phyloP scores from a whole-genome alignment of 2,113 vertebrate genomes.

The Crotalus tigris region DNA sequence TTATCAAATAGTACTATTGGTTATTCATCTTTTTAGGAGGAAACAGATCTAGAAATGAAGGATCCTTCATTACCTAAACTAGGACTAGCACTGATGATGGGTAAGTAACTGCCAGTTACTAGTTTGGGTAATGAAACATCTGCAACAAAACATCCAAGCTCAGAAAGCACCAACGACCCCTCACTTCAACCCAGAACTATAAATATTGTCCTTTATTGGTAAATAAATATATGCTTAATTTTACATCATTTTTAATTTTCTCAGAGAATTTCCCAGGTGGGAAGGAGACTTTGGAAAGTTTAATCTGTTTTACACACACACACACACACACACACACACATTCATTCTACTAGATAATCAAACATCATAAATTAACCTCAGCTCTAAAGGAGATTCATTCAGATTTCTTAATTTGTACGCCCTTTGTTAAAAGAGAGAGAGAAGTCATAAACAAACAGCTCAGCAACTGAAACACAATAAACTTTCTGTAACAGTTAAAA shows the following conservation, averaged over 20 bases:
- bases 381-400: conserved; percentile 22
- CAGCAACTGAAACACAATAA: conserved; percentile 4
- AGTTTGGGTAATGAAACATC: neutral
- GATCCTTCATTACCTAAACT: neutral
- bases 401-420: neutral
- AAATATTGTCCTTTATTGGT: neutral
- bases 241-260: neutral
- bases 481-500: neutral
- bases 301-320: neutral
- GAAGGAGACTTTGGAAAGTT: conserved; percentile 2
- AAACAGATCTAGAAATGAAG: neutral
- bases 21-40: neutral
- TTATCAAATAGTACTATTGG: neutral
- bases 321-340: neutral
- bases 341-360: neutral
- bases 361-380: neutral
- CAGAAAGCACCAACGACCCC: neutral
- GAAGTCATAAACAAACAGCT: neutral
- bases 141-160: neutral
- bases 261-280: neutral
- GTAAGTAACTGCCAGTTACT: neutral
- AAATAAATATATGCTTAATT: neutral
- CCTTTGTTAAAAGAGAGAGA: neutral
- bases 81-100: neutral
- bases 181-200: neutral